These are phyloP conservation scores for Tupaia chinensis DNA, from an alignment of 2,113 vertebrate genomes.

Conservation along the genomic window DNA sequence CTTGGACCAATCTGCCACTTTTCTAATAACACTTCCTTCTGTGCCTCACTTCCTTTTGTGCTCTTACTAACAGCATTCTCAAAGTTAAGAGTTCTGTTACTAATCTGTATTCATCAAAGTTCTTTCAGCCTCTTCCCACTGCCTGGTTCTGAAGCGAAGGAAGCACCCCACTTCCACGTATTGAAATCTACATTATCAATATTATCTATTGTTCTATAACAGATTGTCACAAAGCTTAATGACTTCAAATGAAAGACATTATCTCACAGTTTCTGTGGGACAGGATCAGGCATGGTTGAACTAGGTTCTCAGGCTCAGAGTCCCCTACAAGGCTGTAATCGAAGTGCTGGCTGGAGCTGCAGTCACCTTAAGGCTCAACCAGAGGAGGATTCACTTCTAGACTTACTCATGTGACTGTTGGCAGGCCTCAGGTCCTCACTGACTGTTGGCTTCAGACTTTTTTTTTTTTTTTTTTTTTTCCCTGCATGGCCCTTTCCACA, in stretches of 20 bases:
- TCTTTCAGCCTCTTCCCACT: not conserved
- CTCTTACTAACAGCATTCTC: not conserved
- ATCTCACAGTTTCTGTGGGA: not conserved
- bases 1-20: not conserved
- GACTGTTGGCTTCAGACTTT: not conserved
- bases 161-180: not conserved
- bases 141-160: not conserved
- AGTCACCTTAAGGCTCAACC: not conserved
- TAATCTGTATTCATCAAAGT: not conserved
- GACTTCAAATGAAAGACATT: not conserved
- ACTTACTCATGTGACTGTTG: not conserved
- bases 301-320: not conserved
- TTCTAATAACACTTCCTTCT: not conserved
- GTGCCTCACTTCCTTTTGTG: slow-evolving; percentile 9
- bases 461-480: not conserved
- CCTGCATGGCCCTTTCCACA: not conserved
- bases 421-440: not conserved
- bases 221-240: slow-evolving; percentile 14
- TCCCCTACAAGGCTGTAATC: not conserved
- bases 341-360: not conserved
- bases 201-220: not conserved
- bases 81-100: not conserved
- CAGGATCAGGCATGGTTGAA: not conserved
- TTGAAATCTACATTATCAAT: not conserved
- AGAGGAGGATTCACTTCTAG: not conserved